Evolutionary conservation across 2,888 invertebrate genomes (phyloP).

Genomic region (Biston betularia): DNA sequence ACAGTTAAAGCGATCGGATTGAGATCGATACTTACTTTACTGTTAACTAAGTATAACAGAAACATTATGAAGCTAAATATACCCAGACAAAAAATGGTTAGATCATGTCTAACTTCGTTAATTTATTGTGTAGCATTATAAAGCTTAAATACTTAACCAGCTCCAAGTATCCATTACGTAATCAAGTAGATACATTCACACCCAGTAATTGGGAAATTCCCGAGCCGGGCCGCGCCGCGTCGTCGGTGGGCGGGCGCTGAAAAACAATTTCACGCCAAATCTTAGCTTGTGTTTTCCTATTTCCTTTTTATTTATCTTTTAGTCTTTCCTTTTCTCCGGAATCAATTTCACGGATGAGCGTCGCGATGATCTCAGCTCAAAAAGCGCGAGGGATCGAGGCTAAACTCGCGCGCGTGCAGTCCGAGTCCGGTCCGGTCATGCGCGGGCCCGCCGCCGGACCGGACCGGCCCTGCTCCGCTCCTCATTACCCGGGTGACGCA

Average conservation of each 20-base stretch:
- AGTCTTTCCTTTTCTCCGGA: slow-evolving; percentile 85
- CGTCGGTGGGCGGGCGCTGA: slow-evolving; percentile 77
- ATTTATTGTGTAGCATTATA: slow-evolving; percentile 30
- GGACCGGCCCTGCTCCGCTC: slow-evolving; percentile 51
- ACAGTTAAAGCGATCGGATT: slow-evolving; percentile 12
- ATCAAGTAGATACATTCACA: slow-evolving; percentile 82
- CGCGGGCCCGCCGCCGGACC: slow-evolving; percentile 46
- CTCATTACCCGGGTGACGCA: slow-evolving; percentile 74
- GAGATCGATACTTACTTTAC: background rate
- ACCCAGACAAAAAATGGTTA: background rate
- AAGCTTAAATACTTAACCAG: slow-evolving; percentile 38
- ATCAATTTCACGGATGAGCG: slow-evolving; percentile 87
- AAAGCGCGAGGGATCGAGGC: slow-evolving; percentile 71
- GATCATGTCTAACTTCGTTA: background rate
- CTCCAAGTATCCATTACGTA: slow-evolving; percentile 69
- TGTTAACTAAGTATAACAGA: background rate
- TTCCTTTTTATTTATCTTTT: slow-evolving; percentile 86
- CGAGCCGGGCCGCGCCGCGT: slow-evolving; percentile 69
- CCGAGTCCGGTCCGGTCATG: slow-evolving; percentile 35
- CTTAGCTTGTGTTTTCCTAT: slow-evolving; percentile 86
- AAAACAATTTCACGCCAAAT: slow-evolving; percentile 87
- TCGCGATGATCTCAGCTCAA: slow-evolving; percentile 84
- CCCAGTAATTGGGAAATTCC: slow-evolving; percentile 85
- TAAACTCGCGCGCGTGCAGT: slow-evolving; percentile 34
- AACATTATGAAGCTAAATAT: background rate